These are phyloP conservation scores for Trichonephila inaurata DNA, from an alignment of 1,140 invertebrate species.

Conservation along the genomic window DNA sequence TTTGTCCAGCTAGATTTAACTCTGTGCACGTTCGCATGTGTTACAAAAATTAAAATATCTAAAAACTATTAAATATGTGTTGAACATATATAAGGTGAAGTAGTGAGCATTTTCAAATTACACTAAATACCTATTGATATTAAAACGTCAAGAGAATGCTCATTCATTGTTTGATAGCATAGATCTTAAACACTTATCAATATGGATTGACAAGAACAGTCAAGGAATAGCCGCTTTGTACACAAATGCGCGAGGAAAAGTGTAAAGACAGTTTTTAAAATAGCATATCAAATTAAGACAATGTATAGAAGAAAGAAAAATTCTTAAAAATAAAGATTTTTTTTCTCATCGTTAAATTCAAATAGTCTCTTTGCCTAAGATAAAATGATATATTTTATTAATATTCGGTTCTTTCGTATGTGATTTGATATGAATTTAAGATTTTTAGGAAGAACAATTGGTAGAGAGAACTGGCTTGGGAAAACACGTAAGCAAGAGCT, in stretches of 20 bases:
- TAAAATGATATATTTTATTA: constrained; percentile 53
- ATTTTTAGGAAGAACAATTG: neutral
- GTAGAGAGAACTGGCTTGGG: neutral
- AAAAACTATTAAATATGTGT: neutral
- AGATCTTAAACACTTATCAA: neutral
- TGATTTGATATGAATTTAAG: constrained; percentile 14
- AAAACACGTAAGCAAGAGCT: too few relatives aligned
- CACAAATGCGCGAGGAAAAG: constrained; percentile 1
- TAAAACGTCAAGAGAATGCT: constrained; percentile 13
- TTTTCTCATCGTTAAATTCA: constrained; percentile 3
- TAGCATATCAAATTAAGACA: constrained; percentile 33
- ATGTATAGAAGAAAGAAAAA: constrained; percentile 23
- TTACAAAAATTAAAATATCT: constrained; percentile 2
- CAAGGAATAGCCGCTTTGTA: constrained; percentile 23
- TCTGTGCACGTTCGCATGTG: neutral
- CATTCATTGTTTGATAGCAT: neutral
- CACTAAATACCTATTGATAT: neutral
- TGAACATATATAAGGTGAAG: neutral
- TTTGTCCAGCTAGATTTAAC: too few relatives aligned
- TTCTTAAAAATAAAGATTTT: constrained; percentile 1
- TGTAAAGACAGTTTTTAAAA: constrained; percentile 47
- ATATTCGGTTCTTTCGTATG: neutral
- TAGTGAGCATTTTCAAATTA: neutral
- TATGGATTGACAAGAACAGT: constrained; percentile 6
- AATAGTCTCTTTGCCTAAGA: neutral